These are phyloP conservation scores for Melinaea menophilus DNA, from an alignment of 2,888 invertebrate genomes.

Conservation along the genomic window DNA sequence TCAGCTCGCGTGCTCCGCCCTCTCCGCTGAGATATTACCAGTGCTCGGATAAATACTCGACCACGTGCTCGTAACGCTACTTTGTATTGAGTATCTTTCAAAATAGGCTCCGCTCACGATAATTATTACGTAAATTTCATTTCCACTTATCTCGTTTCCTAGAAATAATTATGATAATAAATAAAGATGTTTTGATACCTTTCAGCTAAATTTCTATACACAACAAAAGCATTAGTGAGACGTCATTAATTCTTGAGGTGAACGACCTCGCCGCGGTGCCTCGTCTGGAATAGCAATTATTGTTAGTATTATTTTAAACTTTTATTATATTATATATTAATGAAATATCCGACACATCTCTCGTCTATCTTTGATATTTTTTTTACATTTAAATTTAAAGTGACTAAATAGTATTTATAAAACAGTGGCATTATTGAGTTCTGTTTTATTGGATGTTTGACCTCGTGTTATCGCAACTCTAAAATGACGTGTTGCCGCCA, in stretches of 20 bases:
- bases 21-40: constrained; percentile 45
- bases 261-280: constrained; percentile 59
- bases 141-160: no score
- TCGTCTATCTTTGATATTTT: background rate
- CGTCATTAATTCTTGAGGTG: constrained; percentile 69
- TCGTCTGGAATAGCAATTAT: constrained; percentile 71
- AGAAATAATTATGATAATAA: background rate
- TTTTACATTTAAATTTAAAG: constrained; percentile 19
- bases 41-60: constrained; percentile 32
- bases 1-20: constrained; percentile 68
- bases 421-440: constrained; percentile 47
- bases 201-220: constrained; percentile 6
- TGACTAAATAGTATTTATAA: constrained; percentile 52
- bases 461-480: constrained; percentile 58
- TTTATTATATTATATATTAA: constrained; percentile 29
- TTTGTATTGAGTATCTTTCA: constrained; percentile 16
- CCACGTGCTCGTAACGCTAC: constrained; percentile 51
- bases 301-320: constrained; percentile 37
- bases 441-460: constrained; percentile 59
- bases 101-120: no score
- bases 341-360: constrained; percentile 18
- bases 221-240: constrained; percentile 47
- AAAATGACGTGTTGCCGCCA: constrained; percentile 40
- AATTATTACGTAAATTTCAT: no score
- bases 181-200: constrained; percentile 4